Conservation (phyloP, 1,140 invertebrate genomes). For the Babylonia areolata region DNA sequence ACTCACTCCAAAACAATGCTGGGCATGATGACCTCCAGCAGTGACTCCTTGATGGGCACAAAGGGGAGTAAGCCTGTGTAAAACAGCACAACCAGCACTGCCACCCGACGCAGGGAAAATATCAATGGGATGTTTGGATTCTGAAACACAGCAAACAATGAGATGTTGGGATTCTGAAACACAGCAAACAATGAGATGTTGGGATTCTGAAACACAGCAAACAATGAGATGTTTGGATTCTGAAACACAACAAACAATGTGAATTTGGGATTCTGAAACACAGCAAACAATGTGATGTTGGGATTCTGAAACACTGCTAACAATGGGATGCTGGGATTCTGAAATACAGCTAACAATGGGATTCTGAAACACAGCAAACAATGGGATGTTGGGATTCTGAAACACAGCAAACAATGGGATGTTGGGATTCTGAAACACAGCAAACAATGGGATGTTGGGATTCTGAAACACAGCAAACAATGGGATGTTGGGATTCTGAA, state of each 20-base stretch:
- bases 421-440: too few species aligned
- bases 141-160: slow-evolving; percentile 69
- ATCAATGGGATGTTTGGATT: slow-evolving; percentile 83
- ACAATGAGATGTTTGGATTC: background rate
- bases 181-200: background rate
- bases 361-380: too few species aligned
- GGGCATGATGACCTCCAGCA: slow-evolving; percentile 84
- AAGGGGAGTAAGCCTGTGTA: slow-evolving; percentile 85
- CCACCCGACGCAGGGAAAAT: slow-evolving; percentile 81
- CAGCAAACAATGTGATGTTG: too few species aligned
- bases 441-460: too few species aligned
- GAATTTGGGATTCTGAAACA: background rate
- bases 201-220: background rate
- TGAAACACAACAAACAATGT: background rate
- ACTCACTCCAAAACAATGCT: slow-evolving; percentile 77
- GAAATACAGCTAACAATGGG: too few species aligned
- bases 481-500: too few species aligned
- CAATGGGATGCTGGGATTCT: too few species aligned
- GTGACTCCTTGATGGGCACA: slow-evolving; percentile 83
- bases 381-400: too few species aligned
- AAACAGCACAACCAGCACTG: slow-evolving; percentile 79
- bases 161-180: background rate
- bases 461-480: too few species aligned
- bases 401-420: too few species aligned
- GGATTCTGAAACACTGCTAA: too few species aligned